A percentile compares a stretch with the other conserved stretches of the same genome.
Conservation (phyloP, 2,113 vertebrate species). For the Canis aureus region DNA sequence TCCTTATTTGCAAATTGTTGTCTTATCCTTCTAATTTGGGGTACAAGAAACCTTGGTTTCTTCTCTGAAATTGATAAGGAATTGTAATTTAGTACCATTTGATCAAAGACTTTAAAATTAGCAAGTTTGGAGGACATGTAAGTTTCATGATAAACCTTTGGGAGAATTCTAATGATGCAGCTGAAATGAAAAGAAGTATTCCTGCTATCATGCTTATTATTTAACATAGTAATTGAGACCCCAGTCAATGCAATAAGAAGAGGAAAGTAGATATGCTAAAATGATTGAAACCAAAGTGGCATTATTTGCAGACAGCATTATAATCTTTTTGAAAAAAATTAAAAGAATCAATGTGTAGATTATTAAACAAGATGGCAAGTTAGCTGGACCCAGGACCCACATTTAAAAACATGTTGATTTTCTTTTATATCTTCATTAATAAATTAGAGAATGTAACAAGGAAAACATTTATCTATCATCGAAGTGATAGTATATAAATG, state of each 20-base stretch:
- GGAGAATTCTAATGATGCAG: neutral
- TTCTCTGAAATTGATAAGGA: neutral
- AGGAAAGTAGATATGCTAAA: neutral
- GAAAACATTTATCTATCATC: neutral
- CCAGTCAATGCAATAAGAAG: neutral
- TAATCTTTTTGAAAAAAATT: neutral
- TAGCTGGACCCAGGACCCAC: neutral
- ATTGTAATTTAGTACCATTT: neutral
- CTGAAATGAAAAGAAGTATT: neutral
- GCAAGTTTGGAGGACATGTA: neutral
- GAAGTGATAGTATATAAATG: neutral
- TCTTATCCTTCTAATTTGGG: neutral
- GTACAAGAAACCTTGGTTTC: neutral
- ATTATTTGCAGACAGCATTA: neutral
- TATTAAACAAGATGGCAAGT: neutral
- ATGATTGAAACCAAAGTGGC: neutral
- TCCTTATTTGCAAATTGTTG: conserved; percentile 18
- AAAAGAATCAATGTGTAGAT: neutral
- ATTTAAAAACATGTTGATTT: neutral
- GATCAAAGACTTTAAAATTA: neutral
- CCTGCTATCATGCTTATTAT: neutral
- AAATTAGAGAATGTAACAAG: neutral
- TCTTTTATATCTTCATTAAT: neutral
- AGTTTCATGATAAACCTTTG: neutral
- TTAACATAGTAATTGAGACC: neutral